Base-by-base conservation (phyloP, 2,797 vertebrate genomes). In the Acipenser oxyrinchus region DNA sequence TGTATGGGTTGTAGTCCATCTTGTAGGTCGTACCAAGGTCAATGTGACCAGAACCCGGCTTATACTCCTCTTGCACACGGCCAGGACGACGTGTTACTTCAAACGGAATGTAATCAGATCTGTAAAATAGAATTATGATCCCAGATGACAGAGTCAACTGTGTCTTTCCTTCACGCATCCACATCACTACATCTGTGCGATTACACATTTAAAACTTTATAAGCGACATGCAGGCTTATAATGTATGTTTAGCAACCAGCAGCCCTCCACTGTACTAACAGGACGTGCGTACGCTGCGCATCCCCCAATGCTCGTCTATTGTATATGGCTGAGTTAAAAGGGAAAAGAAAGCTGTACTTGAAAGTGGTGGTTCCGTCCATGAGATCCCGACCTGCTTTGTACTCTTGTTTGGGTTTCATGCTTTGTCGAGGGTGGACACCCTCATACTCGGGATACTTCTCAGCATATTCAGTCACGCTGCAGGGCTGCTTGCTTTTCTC, bases 301-400 rank as follows among this genome's bases (percentile, higher is more conserved):
- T 37, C 37, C 37, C 37, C 37, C 37, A 37, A 37, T 37, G 37
- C 37, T 37, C 37, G 5, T 37, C 37, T 37, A 37, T 37, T 37
- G 37, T 37, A 37, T 37, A 37, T 37, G 18, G 18, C 18, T 18
- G 37, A 37, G 37, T 37, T 37, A 37, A 37, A 37, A 37, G 37
- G 37, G 37, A 80, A 80, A 64, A 65, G n/a, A 68, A 37, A 58
- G 6, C 73, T 74, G 86, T 91, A 93, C 92, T 85, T 92, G 83
- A 90, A 92, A 4, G 89, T 92, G 15, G 88, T 89, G 51, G 79
- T 80, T 72, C 83, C 84, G 8, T 94, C 89, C 87, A 93, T 91
- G 75, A 60, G 86, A 0, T 74, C 85, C 62, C 1, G 64, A 15
- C 80, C 63, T 3, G 13, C 48, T 66, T 18, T 84, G 62, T 77